A percentile compares a stretch with the other conserved stretches of the same genome.
Evolutionary conservation across 2,888 invertebrate species (phyloP).

Genomic region (Drosophila mulleri): DNA sequence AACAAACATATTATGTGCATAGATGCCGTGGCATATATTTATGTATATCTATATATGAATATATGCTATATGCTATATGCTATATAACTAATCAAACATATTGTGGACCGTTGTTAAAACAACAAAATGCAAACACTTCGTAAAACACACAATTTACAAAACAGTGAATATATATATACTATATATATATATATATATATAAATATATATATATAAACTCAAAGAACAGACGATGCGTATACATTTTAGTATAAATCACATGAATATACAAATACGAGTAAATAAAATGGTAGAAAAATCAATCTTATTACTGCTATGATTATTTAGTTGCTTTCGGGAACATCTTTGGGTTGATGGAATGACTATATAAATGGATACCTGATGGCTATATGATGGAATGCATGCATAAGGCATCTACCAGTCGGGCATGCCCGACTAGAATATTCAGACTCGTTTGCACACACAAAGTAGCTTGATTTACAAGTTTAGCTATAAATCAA

Average conservation of each 20-base stretch:
- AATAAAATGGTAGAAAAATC: slow-evolving; percentile 54
- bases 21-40: slow-evolving; percentile 17
- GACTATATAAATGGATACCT: background rate
- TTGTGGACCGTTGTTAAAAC: slow-evolving; percentile 46
- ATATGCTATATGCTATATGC: slow-evolving; percentile 21
- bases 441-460: background rate
- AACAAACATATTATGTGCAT: slow-evolving; percentile 18
- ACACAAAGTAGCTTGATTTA: background rate
- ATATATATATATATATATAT: background rate
- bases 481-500: background rate
- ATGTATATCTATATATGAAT: background rate
- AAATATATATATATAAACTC: slow-evolving; percentile 5
- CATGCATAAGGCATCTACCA: background rate
- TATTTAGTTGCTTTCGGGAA: background rate
- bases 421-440: background rate
- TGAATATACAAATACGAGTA: slow-evolving; percentile 42
- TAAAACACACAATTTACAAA: slow-evolving; percentile 52
- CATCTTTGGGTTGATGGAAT: background rate
- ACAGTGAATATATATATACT: slow-evolving; percentile 13
- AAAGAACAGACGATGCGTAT: slow-evolving; percentile 35
- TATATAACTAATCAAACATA: slow-evolving; percentile 47
- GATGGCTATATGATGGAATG: background rate
- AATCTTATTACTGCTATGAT: background rate
- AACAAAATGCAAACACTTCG: slow-evolving; percentile 39
- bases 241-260: slow-evolving; percentile 51